These are phyloP conservation scores for Pinna nobilis DNA, from an alignment of 1,140 invertebrate species.

Conservation along the genomic window DNA sequence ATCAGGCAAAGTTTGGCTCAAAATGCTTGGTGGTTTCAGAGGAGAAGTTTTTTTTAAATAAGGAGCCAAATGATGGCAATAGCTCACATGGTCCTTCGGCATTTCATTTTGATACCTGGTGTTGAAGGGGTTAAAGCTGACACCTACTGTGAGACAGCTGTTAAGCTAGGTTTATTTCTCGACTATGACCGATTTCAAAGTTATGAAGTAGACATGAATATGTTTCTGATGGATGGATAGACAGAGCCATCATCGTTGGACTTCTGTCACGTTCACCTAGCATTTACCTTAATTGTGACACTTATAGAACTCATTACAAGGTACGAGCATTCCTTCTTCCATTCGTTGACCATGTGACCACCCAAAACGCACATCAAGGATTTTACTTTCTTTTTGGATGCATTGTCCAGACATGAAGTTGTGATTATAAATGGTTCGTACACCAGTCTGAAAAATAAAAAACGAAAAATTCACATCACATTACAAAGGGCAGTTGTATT, in stretches of 20 bases:
- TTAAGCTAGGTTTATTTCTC: too few relatives aligned
- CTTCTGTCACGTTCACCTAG: too few relatives aligned
- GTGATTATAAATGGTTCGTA: constrained; percentile 71
- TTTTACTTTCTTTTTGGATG: constrained; percentile 61
- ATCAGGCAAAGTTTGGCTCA: too few relatives aligned
- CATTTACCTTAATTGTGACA: constrained; percentile 81
- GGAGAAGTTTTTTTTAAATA: too few relatives aligned
- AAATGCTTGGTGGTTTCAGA: too few relatives aligned
- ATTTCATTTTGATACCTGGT: too few relatives aligned
- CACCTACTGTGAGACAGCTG: too few relatives aligned
- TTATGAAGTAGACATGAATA: too few relatives aligned
- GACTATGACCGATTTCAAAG: neutral
- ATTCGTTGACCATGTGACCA: constrained; percentile 73
- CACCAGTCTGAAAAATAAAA: constrained; percentile 54
- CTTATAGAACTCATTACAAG: constrained; percentile 82
- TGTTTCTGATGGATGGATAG: neutral
- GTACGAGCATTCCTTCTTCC: constrained; percentile 77
- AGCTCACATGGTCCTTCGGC: too few relatives aligned
- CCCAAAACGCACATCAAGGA: constrained; percentile 63
- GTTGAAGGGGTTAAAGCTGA: too few relatives aligned
- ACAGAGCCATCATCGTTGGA: too few relatives aligned
- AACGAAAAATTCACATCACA: constrained; percentile 6
- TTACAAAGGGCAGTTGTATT: neutral
- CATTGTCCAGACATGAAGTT: constrained; percentile 64
- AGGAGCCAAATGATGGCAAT: too few relatives aligned